Conservation (phyloP, 2,113 vertebrate genomes). For the Ctenomys sociabilis region DNA sequence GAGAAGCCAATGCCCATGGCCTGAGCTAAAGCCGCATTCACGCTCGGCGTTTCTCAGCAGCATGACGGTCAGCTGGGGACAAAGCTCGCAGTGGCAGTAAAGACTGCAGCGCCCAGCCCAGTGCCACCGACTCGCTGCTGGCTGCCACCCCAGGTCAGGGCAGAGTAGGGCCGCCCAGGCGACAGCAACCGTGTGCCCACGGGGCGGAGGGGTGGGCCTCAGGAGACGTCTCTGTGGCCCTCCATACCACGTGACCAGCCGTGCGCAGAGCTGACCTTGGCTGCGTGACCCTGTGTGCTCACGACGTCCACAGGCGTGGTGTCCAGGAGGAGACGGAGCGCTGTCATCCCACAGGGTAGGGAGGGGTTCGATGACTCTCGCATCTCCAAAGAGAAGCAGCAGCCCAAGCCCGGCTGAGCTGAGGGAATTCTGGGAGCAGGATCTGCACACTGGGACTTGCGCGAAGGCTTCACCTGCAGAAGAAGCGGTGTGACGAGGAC, state of each 20-base stretch:
- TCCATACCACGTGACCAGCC: neutral
- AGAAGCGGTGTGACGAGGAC: rapidly evolving
- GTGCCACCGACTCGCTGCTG: no score
- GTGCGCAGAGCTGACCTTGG: neutral
- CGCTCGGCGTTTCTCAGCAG: neutral
- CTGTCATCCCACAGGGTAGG: rapidly evolving
- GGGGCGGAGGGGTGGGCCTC: rapidly evolving
- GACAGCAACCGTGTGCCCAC: rapidly evolving
- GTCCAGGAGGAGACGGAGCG: neutral
- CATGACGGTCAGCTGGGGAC: rapidly evolving
- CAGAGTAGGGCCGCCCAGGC: neutral
- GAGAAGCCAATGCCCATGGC: neutral
- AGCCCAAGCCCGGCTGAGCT: rapidly evolving
- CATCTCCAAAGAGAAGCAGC: neutral
- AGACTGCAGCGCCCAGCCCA: neutral
- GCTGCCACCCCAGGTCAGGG: rapidly evolving
- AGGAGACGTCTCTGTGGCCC: no score
- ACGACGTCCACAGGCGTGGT: neutral
- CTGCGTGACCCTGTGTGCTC: neutral
- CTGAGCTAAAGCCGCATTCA: no score
- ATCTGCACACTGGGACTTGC: neutral
- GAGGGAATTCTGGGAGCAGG: neutral
- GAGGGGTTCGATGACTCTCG: neutral
- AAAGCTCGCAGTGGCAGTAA: neutral
- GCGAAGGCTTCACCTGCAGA: neutral